These are phyloP conservation scores for Mimumesa dahlbomi DNA, from an alignment of 2,888 invertebrate species.

Conservation along the genomic window DNA sequence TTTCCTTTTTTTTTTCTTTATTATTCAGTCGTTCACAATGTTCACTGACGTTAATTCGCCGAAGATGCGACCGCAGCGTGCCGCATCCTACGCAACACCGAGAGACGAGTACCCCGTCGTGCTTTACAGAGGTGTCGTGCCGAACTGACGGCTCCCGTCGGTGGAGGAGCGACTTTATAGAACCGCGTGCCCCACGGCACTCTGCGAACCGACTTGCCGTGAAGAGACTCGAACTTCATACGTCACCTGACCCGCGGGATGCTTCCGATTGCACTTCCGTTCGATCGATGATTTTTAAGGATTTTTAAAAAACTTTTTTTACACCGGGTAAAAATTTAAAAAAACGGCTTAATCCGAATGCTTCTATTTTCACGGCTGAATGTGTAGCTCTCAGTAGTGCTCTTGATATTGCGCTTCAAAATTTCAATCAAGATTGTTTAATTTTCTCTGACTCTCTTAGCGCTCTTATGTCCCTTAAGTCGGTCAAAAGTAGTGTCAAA, in stretches of 20 bases:
- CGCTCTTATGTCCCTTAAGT: background rate
- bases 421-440: background rate
- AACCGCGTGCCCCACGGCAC: slow-evolving; percentile 47
- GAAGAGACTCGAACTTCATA: slow-evolving; percentile 46
- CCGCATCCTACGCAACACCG: slow-evolving; percentile 37
- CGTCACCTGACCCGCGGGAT: slow-evolving; percentile 55
- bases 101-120: slow-evolving; percentile 58
- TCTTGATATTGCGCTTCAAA: background rate
- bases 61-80: slow-evolving; percentile 22
- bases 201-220: slow-evolving; percentile 54
- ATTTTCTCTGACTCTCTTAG: background rate
- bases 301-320: background rate
- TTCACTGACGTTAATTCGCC: slow-evolving; percentile 23
- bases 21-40: slow-evolving; percentile 16
- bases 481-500: background rate
- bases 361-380: background rate
- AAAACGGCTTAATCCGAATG: too few species aligned
- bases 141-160: slow-evolving; percentile 67
- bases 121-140: slow-evolving; percentile 66
- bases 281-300: background rate
- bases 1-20: too few species aligned
- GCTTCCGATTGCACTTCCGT: slow-evolving; percentile 19
- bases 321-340: background rate
- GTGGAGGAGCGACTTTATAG: slow-evolving; percentile 70
- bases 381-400: background rate